Evolutionary conservation across 2,888 invertebrate genomes (phyloP).

Genomic region (Melipona bicolor): DNA sequence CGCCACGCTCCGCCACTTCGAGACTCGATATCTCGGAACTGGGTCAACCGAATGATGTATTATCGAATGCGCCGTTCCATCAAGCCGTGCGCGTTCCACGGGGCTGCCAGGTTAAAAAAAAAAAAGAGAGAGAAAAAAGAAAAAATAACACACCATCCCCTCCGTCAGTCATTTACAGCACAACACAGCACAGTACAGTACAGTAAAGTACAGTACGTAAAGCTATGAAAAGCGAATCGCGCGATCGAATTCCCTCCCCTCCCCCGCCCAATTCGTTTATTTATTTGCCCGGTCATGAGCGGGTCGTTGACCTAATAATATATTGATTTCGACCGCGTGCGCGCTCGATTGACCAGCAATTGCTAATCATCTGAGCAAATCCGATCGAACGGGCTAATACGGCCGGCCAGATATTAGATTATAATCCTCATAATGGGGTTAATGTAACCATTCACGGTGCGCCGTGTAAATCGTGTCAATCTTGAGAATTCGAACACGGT

Average conservation of each 20-base stretch:
- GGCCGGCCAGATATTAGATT: slow-evolving; percentile 6
- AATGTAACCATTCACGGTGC: neutral
- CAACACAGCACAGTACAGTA: no score
- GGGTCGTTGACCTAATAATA: slow-evolving; percentile 23
- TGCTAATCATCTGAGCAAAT: slow-evolving; percentile 15
- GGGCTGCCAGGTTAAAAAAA: slow-evolving; percentile 1
- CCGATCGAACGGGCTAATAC: slow-evolving; percentile 13
- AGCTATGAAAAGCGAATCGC: neutral
- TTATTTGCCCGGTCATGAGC: neutral
- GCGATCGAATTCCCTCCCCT: neutral
- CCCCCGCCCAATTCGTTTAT: neutral
- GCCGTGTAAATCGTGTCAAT: neutral
- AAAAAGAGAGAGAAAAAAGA: neutral
- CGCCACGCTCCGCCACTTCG: slow-evolving; percentile 58
- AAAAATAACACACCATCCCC: neutral
- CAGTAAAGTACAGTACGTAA: neutral
- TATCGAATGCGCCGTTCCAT: slow-evolving; percentile 51
- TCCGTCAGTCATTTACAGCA: neutral
- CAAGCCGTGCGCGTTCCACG: slow-evolving; percentile 21
- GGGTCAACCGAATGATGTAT: slow-evolving; percentile 67
- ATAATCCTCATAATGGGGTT: slow-evolving; percentile 4
- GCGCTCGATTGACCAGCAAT: slow-evolving; percentile 13
- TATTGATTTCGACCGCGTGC: slow-evolving; percentile 9
- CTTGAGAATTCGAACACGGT: neutral
- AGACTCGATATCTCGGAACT: slow-evolving; percentile 63